These are phyloP conservation scores for Amblyjoppa proteus DNA, from an alignment of 2,888 invertebrate species.

Conservation along the genomic window DNA sequence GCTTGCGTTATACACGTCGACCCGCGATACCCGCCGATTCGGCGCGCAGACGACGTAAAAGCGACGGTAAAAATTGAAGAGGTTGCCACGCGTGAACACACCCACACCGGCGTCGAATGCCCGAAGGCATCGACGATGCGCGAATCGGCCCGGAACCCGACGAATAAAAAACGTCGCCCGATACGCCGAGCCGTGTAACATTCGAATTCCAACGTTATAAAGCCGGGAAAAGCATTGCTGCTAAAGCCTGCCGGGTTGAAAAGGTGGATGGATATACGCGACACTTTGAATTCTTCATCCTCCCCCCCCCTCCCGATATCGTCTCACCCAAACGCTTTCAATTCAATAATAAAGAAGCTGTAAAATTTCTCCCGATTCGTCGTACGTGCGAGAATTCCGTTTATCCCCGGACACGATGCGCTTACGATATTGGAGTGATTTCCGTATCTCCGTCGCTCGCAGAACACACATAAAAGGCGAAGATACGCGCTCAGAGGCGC, in stretches of 20 bases:
- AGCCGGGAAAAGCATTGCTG: not conserved
- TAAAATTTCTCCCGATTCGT: not conserved
- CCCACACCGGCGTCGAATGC: no score
- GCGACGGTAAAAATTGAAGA: not conserved
- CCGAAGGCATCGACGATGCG: not conserved
- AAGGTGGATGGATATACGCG: not conserved
- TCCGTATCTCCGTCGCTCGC: not conserved
- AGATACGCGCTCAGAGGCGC: no score
- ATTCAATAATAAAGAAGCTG: not conserved
- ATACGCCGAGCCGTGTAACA: not conserved
- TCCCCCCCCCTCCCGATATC: not conserved
- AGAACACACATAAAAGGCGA: no score
- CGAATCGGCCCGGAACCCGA: not conserved
- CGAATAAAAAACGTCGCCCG: not conserved
- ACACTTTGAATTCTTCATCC: constrained; percentile 1
- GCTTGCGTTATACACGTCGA: not conserved
- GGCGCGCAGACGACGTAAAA: not conserved
- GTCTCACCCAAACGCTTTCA: not conserved
- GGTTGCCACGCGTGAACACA: not conserved
- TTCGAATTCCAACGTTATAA: not conserved
- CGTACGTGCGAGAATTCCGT: not conserved
- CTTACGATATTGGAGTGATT: not conserved
- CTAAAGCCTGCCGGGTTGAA: not conserved
- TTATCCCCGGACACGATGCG: not conserved
- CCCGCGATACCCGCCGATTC: not conserved